Percentiles rank a stretch among this genome's conserved stretches.
Conservation (phyloP, 2,888 invertebrate species). For the Protophormia terraenovae region DNA sequence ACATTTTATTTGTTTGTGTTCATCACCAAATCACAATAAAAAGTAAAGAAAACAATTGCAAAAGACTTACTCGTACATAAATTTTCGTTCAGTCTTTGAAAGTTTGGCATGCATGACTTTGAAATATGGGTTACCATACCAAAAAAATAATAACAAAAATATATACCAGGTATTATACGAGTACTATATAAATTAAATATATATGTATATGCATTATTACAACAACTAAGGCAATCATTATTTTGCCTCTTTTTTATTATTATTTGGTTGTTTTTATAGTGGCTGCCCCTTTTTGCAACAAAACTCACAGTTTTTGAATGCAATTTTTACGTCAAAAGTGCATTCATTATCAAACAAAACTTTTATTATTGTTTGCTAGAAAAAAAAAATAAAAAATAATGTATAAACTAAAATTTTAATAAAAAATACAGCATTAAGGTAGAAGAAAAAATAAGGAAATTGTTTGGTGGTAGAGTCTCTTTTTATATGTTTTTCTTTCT, state of each 20-base stretch:
- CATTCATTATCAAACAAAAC: constrained; percentile 52
- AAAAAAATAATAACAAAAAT: background rate
- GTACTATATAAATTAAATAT: background rate
- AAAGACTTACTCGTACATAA: background rate
- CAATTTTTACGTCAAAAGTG: constrained; percentile 37
- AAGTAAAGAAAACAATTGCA: constrained; percentile 18
- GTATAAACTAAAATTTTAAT: background rate
- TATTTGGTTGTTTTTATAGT: background rate
- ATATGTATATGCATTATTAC: background rate
- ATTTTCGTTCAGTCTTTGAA: constrained; percentile 14
- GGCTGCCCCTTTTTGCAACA: constrained; percentile 9
- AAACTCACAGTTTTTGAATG: constrained; percentile 18
- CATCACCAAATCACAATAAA: constrained; percentile 12
- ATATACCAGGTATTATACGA: background rate
- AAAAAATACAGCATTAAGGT: constrained; percentile 29
- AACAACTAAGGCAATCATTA: constrained; percentile 9
- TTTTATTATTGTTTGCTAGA: constrained; percentile 37
- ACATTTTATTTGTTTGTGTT: background rate
- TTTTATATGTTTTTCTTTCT: constrained; percentile 24
- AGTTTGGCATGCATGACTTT: constrained; percentile 60
- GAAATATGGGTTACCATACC: constrained; percentile 65
- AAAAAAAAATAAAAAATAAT: background rate
- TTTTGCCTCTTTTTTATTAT: background rate
- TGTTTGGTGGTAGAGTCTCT: constrained; percentile 17
- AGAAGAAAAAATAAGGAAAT: constrained; percentile 49